Evolutionary conservation across 2,888 invertebrate species (phyloP).

Genomic region (Acronicta psi): DNA sequence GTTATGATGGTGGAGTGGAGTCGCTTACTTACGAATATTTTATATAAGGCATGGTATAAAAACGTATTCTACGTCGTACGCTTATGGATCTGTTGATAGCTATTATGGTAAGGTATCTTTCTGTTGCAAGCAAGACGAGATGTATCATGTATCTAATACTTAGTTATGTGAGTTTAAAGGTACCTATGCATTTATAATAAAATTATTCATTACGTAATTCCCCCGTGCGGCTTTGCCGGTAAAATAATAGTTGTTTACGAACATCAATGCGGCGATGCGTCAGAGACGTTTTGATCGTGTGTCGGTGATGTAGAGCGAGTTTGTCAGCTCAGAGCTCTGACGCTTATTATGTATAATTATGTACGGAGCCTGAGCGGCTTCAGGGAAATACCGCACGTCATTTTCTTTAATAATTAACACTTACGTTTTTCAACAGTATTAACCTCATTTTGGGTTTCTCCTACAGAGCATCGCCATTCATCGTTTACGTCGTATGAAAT

Average conservation of each 20-base stretch:
- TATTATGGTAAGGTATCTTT: conserved; percentile 17
- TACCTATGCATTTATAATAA: conserved; percentile 47
- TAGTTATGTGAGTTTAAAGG: conserved; percentile 17
- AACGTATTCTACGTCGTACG: no score
- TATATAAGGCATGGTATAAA: conserved; percentile 59
- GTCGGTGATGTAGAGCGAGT: conserved; percentile 65
- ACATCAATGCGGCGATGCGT: conserved; percentile 65
- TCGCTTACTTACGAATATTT: conserved; percentile 58
- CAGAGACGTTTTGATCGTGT: conserved; percentile 70
- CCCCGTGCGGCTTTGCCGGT: conserved; percentile 58
- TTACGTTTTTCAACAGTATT: conserved; percentile 26
- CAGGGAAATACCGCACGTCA: conserved; percentile 80
- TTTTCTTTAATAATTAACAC: conserved; percentile 48
- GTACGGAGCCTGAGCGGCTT: conserved; percentile 33
- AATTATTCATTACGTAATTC: conserved; percentile 58
- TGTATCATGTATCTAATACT: not conserved
- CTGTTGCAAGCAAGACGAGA: conserved; percentile 8
- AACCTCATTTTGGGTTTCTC: conserved; percentile 43
- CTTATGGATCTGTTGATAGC: no score
- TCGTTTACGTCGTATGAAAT: conserved; percentile 15
- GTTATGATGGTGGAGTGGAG: conserved; percentile 65
- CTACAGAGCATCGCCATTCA: conserved; percentile 5
- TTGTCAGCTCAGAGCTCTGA: conserved; percentile 55
- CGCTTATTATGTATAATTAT: conserved; percentile 28
- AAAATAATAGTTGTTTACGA: conserved; percentile 68